phyloP scores from a whole-genome alignment of 2,797 vertebrate genomes.

The Poecilia picta region DNA sequence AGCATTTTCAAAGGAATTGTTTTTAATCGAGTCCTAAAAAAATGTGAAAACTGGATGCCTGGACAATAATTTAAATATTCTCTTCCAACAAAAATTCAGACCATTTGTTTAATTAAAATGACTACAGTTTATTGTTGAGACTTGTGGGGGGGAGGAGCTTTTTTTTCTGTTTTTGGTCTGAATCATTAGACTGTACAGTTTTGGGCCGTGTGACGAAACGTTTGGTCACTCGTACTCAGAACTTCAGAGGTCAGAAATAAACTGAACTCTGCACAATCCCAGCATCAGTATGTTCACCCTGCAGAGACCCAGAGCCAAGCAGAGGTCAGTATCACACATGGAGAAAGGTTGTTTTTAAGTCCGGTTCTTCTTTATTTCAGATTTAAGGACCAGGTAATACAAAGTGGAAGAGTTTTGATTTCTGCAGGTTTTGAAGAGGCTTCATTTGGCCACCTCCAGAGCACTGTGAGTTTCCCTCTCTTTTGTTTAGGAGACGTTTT shows the following conservation, averaged over 20 bases:
- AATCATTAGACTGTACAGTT: no score
- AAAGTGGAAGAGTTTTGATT: slow-evolving; percentile 67
- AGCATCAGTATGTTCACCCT: no score
- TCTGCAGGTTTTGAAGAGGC: slow-evolving; percentile 77
- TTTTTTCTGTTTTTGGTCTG: no score
- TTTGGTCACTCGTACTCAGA: neutral
- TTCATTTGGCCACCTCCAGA: slow-evolving; percentile 70
- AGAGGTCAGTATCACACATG: neutral
- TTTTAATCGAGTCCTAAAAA: no score
- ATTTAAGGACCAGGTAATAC: slow-evolving; percentile 73
- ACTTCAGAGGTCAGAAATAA: neutral
- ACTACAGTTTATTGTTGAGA: no score
- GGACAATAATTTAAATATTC: no score
- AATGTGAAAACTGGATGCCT: no score
- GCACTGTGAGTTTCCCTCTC: slow-evolving; percentile 58
- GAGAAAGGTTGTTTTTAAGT: neutral
- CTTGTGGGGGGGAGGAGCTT: no score
- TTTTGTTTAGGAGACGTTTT: neutral
- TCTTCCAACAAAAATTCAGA: no score
- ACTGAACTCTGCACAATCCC: neutral
- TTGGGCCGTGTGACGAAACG: no score
- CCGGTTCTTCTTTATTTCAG: slow-evolving; percentile 51
- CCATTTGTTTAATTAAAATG: no score
- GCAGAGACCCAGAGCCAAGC: neutral
- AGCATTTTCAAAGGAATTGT: no score